Evolutionary conservation across 2,797 vertebrate species (phyloP), one percentile per base, ranked within the genome.

Genomic region (Siniperca obscura): DNA sequence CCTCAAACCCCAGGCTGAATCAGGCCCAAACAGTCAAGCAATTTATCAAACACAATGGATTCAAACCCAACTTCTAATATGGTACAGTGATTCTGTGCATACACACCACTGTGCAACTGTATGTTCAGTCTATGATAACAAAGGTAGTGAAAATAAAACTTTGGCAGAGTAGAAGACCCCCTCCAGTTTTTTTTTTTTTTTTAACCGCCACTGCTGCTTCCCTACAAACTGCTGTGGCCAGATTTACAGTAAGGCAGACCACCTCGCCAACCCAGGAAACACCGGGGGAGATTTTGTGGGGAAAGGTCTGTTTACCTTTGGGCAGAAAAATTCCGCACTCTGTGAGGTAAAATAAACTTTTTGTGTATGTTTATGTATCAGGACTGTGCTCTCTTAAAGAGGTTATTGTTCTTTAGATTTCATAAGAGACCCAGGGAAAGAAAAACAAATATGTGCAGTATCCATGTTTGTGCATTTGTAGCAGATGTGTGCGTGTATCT

Each of bases 351-450:
- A 90, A 90, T 91, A 93, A 93, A 92, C 88, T 55, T 40, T 69
- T 65, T 82, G 64, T 57, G 75, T 69, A 73, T 91, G 91, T 93
- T 93, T 93, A 87, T 75, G 70, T 72, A 80, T 89, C 72, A 86
- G 27, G 86, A 77, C 78, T 81, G 69, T 56, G 67, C 83, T 84
- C 78, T 87, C 79, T 89, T 81, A 87, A 91, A 90, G 90, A 86
- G 78, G 85, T 92, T 90, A 93, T 93, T 94, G 92, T 93, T 92
- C 89, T 90, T 90, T 84, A 89, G 81, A 82, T 92, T 92, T 93
- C 89, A 91, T 89, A 91, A 92, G 86, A 84, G 81, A 87, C 71
- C 73, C 64, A 75, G 55, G 57, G 81, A 83, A 89, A 89, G 74
- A 78, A 68, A 91, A 90, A 87, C 84, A 93, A 90, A 80, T 68